Percentiles rank a stretch among this genome's conserved stretches.
Conservation (phyloP, 2,797 vertebrate genomes). For the Pithecia hirsuta region DNA sequence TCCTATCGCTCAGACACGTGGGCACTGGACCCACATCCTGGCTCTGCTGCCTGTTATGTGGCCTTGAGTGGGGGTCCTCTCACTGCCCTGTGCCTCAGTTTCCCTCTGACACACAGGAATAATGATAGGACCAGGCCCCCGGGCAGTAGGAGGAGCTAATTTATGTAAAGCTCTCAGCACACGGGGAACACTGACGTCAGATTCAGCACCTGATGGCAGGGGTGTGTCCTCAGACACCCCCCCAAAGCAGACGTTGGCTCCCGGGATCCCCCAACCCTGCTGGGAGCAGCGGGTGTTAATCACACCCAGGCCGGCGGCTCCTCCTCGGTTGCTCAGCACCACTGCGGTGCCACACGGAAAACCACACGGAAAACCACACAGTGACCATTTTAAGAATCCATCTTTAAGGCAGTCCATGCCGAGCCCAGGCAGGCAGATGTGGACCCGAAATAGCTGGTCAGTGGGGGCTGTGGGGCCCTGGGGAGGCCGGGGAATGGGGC, state of each 20-base stretch:
- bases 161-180: not conserved
- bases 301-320: not conserved
- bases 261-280: not conserved
- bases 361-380: not conserved
- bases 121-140: accelerated
- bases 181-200: accelerated
- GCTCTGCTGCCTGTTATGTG: too few species aligned
- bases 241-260: not conserved
- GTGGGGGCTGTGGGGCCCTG: not conserved
- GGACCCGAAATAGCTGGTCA: not conserved
- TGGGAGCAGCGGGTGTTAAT: not conserved
- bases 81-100: not conserved
- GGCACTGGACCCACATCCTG: accelerated
- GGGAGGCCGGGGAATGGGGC: not conserved
- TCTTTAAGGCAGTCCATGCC: not conserved
- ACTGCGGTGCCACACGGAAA: not conserved
- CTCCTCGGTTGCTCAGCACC: too few species aligned
- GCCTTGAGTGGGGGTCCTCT: too few species aligned
- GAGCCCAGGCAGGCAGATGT: not conserved
- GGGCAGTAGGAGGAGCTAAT: not conserved
- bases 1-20: too few species aligned
- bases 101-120: not conserved
- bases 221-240: not conserved
- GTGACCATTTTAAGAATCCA: not conserved
- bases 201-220: not conserved